Percentiles rank a stretch among this genome's conserved stretches.
Evolutionary conservation across 92 coral and sea anemone genomes (phyloP).

Genomic region (Heliopora coerulea): DNA sequence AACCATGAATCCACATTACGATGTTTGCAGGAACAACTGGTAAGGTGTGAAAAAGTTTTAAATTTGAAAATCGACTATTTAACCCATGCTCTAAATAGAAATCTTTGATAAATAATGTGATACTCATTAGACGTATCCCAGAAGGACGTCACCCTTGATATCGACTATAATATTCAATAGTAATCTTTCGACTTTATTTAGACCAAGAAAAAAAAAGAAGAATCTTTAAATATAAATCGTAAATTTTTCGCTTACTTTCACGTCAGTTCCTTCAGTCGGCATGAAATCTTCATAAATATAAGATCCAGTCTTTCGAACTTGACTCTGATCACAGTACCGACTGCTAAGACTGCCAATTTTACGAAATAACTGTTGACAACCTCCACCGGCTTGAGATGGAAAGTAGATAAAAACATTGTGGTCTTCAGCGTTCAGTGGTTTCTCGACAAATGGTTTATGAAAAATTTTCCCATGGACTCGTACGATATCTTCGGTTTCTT

Average conservation of each 20-base stretch:
- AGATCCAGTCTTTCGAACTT: constrained; percentile 86
- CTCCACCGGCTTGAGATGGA: constrained; percentile 96
- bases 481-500: constrained; percentile 80
- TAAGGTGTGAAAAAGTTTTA: no score
- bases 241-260: constrained; percentile 59
- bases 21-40: no score
- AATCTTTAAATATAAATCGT: no score
- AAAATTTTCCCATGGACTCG: constrained; percentile 80
- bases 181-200: no score
- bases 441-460: constrained; percentile 97
- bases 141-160: no score
- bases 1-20: no score
- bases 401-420: constrained; percentile 88
- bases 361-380: constrained; percentile 90
- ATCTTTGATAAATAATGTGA: no score
- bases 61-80: no score
- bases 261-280: constrained; percentile 98
- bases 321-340: constrained; percentile 90
- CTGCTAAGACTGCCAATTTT: constrained; percentile 96
- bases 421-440: constrained; percentile 92
- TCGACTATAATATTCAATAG: no score
- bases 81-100: no score
- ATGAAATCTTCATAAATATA: constrained; percentile 95
- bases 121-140: no score
- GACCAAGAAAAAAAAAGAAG: no score